phyloP scores from a whole-genome alignment of 1,140 invertebrate genomes.

The Dinothrombium tinctorium region DNA sequence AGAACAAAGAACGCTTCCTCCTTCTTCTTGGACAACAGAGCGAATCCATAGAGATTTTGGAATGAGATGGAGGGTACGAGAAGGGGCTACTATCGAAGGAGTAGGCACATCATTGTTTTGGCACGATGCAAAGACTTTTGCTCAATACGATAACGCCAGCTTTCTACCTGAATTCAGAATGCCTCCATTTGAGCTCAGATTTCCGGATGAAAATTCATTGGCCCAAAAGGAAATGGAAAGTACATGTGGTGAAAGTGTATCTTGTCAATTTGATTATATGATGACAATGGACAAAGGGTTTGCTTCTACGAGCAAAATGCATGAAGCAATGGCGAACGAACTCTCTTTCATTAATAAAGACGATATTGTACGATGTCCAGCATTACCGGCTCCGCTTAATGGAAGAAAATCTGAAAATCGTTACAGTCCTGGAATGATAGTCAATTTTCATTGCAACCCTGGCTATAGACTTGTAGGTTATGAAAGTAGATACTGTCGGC shows the following conservation, averaged over 20 bases:
- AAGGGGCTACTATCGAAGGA: constrained; percentile 7
- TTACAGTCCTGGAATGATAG: constrained; percentile 61
- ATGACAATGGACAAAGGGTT: constrained; percentile 57
- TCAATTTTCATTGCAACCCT: constrained; percentile 70
- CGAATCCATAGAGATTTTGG: constrained; percentile 20
- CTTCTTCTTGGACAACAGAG: constrained; percentile 26
- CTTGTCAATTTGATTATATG: constrained; percentile 66
- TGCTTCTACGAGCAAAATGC: constrained; percentile 47
- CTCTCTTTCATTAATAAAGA: constrained; percentile 5
- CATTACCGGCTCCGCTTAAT: constrained; percentile 64
- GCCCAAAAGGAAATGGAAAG: constrained; percentile 7
- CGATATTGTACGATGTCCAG: constrained; percentile 38
- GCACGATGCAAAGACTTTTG: constrained; percentile 36
- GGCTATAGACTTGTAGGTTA: constrained; percentile 64
- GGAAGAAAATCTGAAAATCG: constrained; percentile 71
- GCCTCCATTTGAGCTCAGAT: constrained; percentile 24
- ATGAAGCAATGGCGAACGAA: constrained; percentile 14
- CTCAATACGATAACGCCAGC: constrained; percentile 46
- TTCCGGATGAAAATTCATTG: constrained; percentile 38
- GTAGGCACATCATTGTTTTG: constrained; percentile 43
- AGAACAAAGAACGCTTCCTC: constrained; percentile 28
- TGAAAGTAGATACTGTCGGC: constrained; percentile 52
- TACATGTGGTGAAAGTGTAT: constrained; percentile 51
- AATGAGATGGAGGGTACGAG: constrained; percentile 12
- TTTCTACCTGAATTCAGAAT: constrained; percentile 47